Evolutionary conservation across 2,113 vertebrate genomes (phyloP).

Genomic region (Actenoides lindsayi): DNA sequence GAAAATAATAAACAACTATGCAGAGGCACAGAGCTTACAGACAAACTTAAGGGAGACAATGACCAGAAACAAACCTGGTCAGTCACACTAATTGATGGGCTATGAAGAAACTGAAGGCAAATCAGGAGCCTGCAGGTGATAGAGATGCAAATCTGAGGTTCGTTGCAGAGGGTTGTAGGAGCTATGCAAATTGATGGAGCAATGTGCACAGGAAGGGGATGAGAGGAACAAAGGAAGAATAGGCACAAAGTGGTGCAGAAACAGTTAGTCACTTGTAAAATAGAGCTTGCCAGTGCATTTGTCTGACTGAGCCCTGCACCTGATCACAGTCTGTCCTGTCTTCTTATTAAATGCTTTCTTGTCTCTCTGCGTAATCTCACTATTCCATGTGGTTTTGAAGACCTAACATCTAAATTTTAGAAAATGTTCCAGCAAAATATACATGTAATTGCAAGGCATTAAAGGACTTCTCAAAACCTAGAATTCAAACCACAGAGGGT

Average conservation of each 20-base stretch:
- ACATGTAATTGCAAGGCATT: neutral
- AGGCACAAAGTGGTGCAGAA: neutral
- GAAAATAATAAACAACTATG: neutral
- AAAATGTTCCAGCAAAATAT: neutral
- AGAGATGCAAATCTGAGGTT: neutral
- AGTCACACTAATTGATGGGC: no score
- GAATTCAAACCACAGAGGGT: neutral
- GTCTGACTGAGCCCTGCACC: neutral
- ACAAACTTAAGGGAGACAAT: rapidly evolving
- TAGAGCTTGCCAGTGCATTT: rapidly evolving
- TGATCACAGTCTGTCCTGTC: neutral
- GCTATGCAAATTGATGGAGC: neutral
- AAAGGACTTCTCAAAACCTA: neutral
- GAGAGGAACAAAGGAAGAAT: neutral
- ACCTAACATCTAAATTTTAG: neutral
- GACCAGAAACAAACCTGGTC: neutral
- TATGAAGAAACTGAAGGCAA: neutral
- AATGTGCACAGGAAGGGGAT: neutral
- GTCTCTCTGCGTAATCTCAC: neutral
- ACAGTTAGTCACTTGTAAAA: neutral
- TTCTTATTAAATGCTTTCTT: neutral
- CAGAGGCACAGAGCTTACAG: neutral
- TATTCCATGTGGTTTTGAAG: neutral
- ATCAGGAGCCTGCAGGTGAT: neutral
- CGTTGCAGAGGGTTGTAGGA: rapidly evolving